Evolutionary conservation across 2,888 invertebrate species (phyloP), one percentile per base, ranked within the genome.

Genomic region (Formica aserva): DNA sequence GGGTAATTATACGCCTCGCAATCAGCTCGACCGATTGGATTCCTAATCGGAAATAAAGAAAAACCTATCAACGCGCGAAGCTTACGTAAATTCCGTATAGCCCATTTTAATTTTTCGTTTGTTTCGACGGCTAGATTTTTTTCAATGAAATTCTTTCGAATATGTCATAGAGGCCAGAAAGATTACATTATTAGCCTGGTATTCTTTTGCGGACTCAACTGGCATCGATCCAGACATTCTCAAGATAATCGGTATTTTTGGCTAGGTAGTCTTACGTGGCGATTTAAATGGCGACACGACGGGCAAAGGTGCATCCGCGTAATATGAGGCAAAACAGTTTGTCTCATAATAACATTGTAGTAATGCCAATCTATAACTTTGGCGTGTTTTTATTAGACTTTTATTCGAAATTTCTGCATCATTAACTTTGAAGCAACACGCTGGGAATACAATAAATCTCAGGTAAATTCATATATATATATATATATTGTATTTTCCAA

Each of bases 1-100:
- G 62, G 74, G 65, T 83, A 81, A 84, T 86, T 78, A 75, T 87
- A 60, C 77, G 81, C 74, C 76, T 75, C 41, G 8, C 72, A 65
- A 83, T 76, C 81, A 80, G 80, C 75, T 80, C 57, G 62, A 66
- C 66, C 55, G 45, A 71, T 52, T 66, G 60, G 57, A 52, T 29
- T 66, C 74, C 69, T 81, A 72, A 77, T 80, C 74, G n/a, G 66
- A 69, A 86, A 71, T 35, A 2, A n/a, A 55, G 15, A 13, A 35
- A 77, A 67, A 41, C 32, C 45, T 9, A 71, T 8, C 13, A 13
- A 57, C 18, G 22, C 29, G 35, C 66, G 67, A 55, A 38, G 55
- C 38, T 67, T 71, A 45, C 18, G 26, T 66, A 71, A 71, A 60
- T 22, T 22, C 48, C 6, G 18, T 45, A 38, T 45, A 29, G n/a